phyloP scores from a whole-genome alignment of 1,140 invertebrate species.

The Polypedilum pembai region DNA sequence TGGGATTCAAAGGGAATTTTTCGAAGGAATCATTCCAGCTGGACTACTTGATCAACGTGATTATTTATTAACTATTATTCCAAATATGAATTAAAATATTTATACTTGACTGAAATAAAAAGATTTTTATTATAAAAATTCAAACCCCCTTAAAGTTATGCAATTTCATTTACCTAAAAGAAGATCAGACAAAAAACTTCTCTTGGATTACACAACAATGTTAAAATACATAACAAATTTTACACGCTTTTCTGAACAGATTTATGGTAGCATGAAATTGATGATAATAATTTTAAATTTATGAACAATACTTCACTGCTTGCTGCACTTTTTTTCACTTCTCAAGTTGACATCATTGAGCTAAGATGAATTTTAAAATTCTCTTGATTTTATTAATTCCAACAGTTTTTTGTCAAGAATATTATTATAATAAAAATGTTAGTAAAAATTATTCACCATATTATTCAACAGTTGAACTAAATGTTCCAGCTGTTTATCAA shows the following conservation, averaged over 20 bases:
- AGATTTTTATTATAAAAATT: too few relatives aligned
- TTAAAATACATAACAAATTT: too few relatives aligned
- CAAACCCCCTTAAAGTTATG: too few relatives aligned
- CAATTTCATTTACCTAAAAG: too few relatives aligned
- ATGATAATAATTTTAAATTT: neutral
- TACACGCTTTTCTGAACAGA: too few relatives aligned
- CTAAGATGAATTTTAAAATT: neutral
- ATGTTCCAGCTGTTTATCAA: neutral
- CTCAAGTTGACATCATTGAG: too few relatives aligned
- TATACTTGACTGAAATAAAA: too few relatives aligned
- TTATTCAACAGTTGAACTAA: neutral
- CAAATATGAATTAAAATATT: conserved; percentile 6
- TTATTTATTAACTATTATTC: conserved; percentile 32
- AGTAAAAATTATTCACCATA: neutral
- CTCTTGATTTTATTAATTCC: neutral
- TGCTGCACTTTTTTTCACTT: too few relatives aligned
- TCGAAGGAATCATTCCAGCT: conserved; percentile 39
- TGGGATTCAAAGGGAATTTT: conserved; percentile 34
- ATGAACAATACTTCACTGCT: neutral
- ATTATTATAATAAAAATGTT: neutral
- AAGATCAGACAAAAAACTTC: too few relatives aligned
- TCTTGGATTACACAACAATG: too few relatives aligned
- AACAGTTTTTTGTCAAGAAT: neutral
- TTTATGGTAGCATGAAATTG: too few relatives aligned
- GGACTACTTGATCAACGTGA: conserved; percentile 39